These are phyloP conservation scores for Uropetala carovei DNA, from an alignment of 2,888 invertebrate genomes.

Conservation along the genomic window DNA sequence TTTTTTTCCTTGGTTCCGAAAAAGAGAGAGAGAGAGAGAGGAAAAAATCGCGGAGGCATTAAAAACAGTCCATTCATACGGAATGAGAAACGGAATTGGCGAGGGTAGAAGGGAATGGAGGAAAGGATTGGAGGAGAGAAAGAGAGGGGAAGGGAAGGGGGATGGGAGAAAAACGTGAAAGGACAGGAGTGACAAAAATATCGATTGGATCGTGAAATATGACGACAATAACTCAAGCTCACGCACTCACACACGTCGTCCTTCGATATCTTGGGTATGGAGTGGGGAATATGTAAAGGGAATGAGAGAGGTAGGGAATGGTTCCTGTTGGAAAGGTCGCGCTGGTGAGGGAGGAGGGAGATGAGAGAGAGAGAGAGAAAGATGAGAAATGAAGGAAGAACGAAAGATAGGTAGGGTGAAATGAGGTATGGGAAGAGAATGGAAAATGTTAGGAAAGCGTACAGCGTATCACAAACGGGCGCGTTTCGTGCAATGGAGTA, in stretches of 20 bases:
- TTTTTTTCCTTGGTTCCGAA: not conserved
- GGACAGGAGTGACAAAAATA: not conserved
- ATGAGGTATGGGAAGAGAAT: not conserved
- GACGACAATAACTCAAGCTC: constrained; percentile 35
- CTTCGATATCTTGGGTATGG: not conserved
- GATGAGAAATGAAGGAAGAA: not conserved
- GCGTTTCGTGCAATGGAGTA: too few species aligned
- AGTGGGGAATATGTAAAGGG: not conserved
- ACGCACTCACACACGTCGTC: not conserved
- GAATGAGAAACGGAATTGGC: not conserved
- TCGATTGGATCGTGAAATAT: constrained; percentile 38
- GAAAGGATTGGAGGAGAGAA: not conserved
- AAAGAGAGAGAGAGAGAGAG: not conserved
- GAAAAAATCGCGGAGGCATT: not conserved
- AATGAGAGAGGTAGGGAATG: not conserved
- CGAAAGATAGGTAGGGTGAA: not conserved
- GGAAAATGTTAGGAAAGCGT: too few species aligned
- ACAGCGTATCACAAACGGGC: too few species aligned
- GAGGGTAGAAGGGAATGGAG: not conserved
- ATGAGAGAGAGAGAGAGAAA: too few species aligned
- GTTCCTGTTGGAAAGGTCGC: not conserved
- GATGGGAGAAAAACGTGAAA: not conserved
- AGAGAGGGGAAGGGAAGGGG: not conserved
- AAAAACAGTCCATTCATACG: too few species aligned
- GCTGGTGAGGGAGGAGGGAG: not conserved